These are phyloP conservation scores for Menidia beryllina DNA, from an alignment of 2,113 vertebrate species.

Conservation along the genomic window DNA sequence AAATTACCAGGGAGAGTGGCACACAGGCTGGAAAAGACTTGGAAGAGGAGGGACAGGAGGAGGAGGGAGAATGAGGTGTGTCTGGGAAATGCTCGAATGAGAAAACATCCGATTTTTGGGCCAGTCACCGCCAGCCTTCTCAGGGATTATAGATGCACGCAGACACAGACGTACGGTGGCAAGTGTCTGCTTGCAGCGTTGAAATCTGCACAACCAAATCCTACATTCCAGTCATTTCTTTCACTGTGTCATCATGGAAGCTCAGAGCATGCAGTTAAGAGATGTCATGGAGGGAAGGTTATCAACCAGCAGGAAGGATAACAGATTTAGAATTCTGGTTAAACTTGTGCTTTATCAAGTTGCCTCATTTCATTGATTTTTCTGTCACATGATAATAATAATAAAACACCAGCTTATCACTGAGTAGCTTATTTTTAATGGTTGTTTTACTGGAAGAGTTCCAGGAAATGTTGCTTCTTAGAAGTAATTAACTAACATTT, in stretches of 20 bases:
- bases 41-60: conserved; percentile 28
- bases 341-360: too few relatives aligned
- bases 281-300: background rate
- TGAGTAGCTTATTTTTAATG: too few relatives aligned
- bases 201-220: conserved; percentile 66
- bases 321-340: too few relatives aligned
- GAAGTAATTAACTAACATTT: too few relatives aligned
- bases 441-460: too few relatives aligned
- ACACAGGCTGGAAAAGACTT: background rate
- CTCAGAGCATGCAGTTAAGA: background rate
- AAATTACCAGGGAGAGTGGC: conserved; percentile 35
- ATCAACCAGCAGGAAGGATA: background rate
- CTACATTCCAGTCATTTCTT: conserved; percentile 77
- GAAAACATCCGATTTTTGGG: conserved; percentile 78
- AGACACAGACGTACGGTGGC: conserved; percentile 42
- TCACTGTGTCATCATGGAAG: conserved; percentile 62
- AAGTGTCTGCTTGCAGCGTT: conserved; percentile 75
- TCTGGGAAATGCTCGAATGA: conserved; percentile 70
- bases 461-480: too few relatives aligned
- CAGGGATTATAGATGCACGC: conserved; percentile 62
- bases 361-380: too few relatives aligned
- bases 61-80: conserved; percentile 62
- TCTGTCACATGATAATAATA: too few relatives aligned
- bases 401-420: too few relatives aligned
- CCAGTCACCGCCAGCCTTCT: conserved; percentile 67